Evolutionary conservation across 2,888 invertebrate species (phyloP).

Genomic region (Monochamus alternatus): DNA sequence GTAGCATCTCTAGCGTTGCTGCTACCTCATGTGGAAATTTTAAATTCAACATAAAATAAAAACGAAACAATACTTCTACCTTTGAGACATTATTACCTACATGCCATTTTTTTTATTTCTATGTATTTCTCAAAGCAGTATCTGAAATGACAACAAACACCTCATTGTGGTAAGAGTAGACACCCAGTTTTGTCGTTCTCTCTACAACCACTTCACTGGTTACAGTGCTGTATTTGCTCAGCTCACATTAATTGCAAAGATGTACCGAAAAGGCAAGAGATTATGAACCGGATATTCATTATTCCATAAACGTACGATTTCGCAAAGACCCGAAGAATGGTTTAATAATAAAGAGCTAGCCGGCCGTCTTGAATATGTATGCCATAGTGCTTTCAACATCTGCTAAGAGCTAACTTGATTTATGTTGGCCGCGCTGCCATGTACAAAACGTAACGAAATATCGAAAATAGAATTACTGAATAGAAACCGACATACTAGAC

Average conservation of each 20-base stretch:
- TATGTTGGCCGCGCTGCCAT: slow-evolving; percentile 23
- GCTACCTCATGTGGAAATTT: no score
- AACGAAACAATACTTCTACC: no score
- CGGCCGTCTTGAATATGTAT: slow-evolving; percentile 47
- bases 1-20: no score
- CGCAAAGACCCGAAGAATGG: slow-evolving; percentile 50
- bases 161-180: no score
- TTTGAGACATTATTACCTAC: no score
- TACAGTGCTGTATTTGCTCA: background rate
- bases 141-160: no score
- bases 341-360: slow-evolving; percentile 47
- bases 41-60: no score
- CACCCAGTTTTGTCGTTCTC: no score
- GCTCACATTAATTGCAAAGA: slow-evolving; percentile 32
- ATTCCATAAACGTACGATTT: slow-evolving; percentile 48
- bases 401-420: slow-evolving; percentile 39
- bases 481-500: slow-evolving; percentile 22
- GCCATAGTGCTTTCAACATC: slow-evolving; percentile 30
- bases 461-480: slow-evolving; percentile 35
- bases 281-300: slow-evolving; percentile 40
- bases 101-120: no score
- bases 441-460: slow-evolving; percentile 35
- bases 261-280: slow-evolving; percentile 42
- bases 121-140: no score
- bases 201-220: background rate